phyloP scores from a whole-genome alignment of 1,140 invertebrate species.

The Macrostomum lignano region DNA sequence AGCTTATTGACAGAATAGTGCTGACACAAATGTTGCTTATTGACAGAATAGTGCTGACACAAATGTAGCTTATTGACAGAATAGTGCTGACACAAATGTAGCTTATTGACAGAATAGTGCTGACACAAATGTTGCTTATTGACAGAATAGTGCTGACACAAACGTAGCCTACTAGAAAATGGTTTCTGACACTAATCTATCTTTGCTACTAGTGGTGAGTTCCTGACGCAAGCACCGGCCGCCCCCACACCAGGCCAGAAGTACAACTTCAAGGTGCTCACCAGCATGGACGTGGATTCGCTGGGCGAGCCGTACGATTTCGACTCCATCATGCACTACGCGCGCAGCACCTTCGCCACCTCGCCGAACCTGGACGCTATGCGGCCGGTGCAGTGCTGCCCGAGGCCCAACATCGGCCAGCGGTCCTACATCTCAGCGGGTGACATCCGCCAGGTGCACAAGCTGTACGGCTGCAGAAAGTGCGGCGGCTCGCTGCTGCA shows the following conservation, averaged over 20 bases:
- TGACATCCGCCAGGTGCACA: constrained; percentile 78
- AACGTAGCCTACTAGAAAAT: no score
- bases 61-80: no score
- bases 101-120: constrained; percentile 10
- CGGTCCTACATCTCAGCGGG: constrained; percentile 57
- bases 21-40: no score
- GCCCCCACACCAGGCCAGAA: constrained; percentile 50
- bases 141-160: no score
- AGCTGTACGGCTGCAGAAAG: constrained; percentile 85
- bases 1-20: no score
- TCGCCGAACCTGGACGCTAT: background rate
- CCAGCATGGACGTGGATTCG: constrained; percentile 75
- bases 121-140: background rate
- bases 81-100: no score
- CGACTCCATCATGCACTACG: constrained; percentile 74
- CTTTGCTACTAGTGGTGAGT: background rate
- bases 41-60: no score
- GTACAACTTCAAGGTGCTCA: constrained; percentile 90
- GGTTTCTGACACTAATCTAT: no score
- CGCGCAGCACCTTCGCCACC: constrained; percentile 76
- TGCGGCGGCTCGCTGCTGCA: no score
- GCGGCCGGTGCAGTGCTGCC: constrained; percentile 1
- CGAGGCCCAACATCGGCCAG: constrained; percentile 36
- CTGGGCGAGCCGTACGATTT: constrained; percentile 75
- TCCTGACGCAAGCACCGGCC: constrained; percentile 1